Evolutionary conservation across 2,113 vertebrate species (phyloP), one percentile per base, ranked within the genome.

Genomic region (Mustela nigripes): DNA sequence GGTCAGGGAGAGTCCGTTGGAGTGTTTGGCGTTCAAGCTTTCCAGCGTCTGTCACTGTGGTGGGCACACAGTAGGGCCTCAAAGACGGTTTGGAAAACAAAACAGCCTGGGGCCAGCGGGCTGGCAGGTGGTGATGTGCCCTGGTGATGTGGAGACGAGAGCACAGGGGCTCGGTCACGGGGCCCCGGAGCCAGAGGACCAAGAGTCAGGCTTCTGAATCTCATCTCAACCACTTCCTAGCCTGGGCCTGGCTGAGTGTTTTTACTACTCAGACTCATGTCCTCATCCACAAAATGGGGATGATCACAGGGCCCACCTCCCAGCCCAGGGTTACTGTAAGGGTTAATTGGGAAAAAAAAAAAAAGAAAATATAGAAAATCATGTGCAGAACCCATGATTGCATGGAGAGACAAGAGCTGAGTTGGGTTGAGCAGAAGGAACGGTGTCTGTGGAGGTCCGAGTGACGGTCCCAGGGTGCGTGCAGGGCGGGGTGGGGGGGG

Each of bases 21-120:
- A 10, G 42, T 22, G 42, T 12, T 9, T 22, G 69, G 24, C 33
- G 0, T 73, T 18, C 31, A 48, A 10, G 81, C 5, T 1, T 1
- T 11, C 7, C 42, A 2, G 56, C 33, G 33, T 26, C 24, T 1
- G 0, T 7, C 15, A 21, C 0, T 1, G 42, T 62, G 11, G 15
- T 15, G 21, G 33, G 56, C 65, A 36, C 39, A 16, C 4, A 39
- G 58, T 33, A 53, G 81, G 81, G 22, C 69, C 56, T 76, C 69
- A 42, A 7, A 74, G 71, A 42, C 11, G 1, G 36, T 12, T 26
- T 24, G 71, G 42, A 14, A 76, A 18, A 26, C 28, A 45, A 18
- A 11, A 69, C 50, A 8, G 53, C 26, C 26, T 10, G 53, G 15
- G 28, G 36, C 63, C 31, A 2, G 45, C 11, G 42, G 39, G 79